Percentiles rank a stretch among this genome's conserved stretches.
phyloP scores from a whole-genome alignment of 2,113 vertebrate species.

The Thamnophis sirtalis region DNA sequence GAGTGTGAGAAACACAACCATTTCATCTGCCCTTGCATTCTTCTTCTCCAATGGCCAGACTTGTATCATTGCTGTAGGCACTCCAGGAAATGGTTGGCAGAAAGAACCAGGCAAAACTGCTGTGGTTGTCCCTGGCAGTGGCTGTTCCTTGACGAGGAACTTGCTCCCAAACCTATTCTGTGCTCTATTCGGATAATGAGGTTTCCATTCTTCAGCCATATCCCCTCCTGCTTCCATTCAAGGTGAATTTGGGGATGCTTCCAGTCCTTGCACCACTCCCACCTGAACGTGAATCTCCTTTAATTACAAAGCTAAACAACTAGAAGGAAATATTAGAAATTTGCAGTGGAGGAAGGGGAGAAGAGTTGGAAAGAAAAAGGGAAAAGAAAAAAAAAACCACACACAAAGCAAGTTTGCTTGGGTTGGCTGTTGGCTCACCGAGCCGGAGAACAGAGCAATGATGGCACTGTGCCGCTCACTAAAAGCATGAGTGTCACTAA shows the following conservation, averaged over 20 bases:
- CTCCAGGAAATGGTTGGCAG: background rate
- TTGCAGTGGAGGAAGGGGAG: background rate
- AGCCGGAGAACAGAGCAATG: constrained; percentile 71
- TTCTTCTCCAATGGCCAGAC: background rate
- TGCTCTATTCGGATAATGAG: background rate
- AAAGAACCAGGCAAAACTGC: background rate
- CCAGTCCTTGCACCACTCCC: background rate
- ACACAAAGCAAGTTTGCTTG: constrained; percentile 40
- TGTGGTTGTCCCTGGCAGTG: background rate
- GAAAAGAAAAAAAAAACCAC: background rate
- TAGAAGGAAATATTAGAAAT: constrained; percentile 51
- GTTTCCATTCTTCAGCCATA: fast-evolving
- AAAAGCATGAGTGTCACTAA: constrained; percentile 92
- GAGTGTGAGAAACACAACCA: background rate
- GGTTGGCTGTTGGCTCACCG: constrained; percentile 58
- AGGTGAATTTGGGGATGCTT: background rate
- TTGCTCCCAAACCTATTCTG: fast-evolving
- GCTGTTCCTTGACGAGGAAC: background rate
- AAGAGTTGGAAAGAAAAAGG: background rate
- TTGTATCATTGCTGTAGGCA: background rate
- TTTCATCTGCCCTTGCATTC: background rate
- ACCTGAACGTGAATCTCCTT: background rate
- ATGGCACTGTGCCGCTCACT: constrained; percentile 81
- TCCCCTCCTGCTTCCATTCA: background rate
- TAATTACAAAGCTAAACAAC: constrained; percentile 32